These are phyloP conservation scores for Chascanopsetta lugubris DNA, from an alignment of 2,113 vertebrate genomes.

Conservation along the genomic window DNA sequence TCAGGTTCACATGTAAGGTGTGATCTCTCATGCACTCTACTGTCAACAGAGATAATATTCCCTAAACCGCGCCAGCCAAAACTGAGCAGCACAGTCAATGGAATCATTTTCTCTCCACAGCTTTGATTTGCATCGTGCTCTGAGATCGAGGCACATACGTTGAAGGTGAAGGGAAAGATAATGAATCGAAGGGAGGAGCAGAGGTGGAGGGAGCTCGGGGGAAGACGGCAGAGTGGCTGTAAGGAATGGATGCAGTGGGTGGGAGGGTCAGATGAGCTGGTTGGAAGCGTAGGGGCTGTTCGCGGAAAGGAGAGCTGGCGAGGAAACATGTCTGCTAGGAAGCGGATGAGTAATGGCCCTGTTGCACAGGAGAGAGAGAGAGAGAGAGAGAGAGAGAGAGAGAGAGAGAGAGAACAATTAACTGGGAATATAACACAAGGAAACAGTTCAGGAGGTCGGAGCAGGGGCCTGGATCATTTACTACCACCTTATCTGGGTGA, in stretches of 20 bases:
- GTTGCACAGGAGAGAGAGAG: background rate
- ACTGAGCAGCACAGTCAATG: background rate
- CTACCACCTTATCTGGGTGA: background rate
- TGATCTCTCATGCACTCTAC: background rate
- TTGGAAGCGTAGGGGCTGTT: background rate
- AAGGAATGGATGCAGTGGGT: background rate
- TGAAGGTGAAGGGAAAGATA: background rate
- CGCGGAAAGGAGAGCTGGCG: background rate
- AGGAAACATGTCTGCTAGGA: background rate
- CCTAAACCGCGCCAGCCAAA: background rate
- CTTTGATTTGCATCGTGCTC: background rate
- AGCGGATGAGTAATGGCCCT: background rate
- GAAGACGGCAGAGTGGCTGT: background rate
- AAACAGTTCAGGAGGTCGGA: background rate
- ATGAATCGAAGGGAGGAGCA: background rate
- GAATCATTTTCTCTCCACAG: background rate
- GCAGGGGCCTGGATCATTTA: background rate
- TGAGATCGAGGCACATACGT: background rate
- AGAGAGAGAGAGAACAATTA: slow-evolving; percentile 10
- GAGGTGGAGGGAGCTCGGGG: background rate
- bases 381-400: no score
- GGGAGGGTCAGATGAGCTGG: no score
- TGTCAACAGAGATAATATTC: background rate
- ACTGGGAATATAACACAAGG: background rate
- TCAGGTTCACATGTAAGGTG: background rate